Evolutionary conservation across 2,113 vertebrate genomes (phyloP).

Genomic region (Daphoenositta chrysoptera): DNA sequence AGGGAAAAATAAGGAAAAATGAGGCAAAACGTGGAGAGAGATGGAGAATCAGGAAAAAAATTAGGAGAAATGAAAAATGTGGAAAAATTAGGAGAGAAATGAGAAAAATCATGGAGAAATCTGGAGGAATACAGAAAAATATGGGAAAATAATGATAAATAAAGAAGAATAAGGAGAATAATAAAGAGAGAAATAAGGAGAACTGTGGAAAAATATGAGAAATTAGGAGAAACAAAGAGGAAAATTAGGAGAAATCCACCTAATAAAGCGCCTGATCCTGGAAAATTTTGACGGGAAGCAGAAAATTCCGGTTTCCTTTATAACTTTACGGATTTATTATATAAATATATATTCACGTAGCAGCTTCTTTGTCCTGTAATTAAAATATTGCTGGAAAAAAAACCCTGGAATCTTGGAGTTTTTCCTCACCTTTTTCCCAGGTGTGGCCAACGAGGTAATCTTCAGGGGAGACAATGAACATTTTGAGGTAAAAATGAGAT

Average conservation of each 20-base stretch:
- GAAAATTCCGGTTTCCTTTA: not conserved
- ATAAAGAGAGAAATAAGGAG: not conserved
- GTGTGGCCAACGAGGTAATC: fast-evolving
- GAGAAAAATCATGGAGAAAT: not conserved
- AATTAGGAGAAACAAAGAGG: not conserved
- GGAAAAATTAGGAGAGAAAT: not conserved
- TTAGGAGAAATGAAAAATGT: not conserved
- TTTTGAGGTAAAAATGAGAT: not conserved
- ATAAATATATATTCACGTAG: constrained; percentile 5
- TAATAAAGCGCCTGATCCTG: not conserved
- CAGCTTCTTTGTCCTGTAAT: constrained; percentile 5
- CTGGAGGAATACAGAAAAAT: not conserved
- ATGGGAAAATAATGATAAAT: not conserved
- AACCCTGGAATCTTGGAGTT: not conserved
- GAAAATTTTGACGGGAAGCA: not conserved
- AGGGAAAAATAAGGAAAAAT: not conserved
- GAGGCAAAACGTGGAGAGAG: not conserved
- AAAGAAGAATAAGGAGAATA: not conserved
- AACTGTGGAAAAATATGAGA: not conserved
- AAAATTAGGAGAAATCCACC: not conserved
- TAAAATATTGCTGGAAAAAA: not conserved
- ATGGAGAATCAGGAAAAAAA: not conserved
- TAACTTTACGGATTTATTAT: not conserved
- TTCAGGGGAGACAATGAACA: not conserved
- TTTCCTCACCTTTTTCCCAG: not conserved